Base-by-base conservation (phyloP, 2,113 vertebrate species). In the Spea bombifrons region DNA sequence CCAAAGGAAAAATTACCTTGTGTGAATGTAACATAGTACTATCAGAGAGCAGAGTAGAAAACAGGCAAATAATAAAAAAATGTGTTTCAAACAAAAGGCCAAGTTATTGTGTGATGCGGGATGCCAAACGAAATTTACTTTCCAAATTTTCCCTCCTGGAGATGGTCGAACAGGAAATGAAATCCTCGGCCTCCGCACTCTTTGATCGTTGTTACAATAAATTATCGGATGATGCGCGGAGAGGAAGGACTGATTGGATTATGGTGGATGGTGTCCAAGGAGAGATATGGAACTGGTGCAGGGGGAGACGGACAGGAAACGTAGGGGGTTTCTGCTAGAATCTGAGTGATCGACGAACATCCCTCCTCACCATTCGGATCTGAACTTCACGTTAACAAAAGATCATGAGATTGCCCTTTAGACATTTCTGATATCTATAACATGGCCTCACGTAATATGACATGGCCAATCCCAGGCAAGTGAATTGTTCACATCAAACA, bases 201-300 rank as follows among this genome's bases (percentile, higher is more conserved):
- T 77, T 77, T 77, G 75, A 77, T 70, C 53, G 63, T 70, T 63
- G 52, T 47, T 70, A 48, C 66, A 77, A 77, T 63, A 70, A 71
- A 70, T 70, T 49, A 57, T 57, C 30, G 44, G 45, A 59, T 70
- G 49, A 77, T 30, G 7, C 44, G 49, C 45, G 49, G 75, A 77
- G 63, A 67, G 43, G 65, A 46, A 70, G 66, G 75, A 76, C 15
- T 57, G 66, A 69, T 76, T 59, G 55, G 75, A 55, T 77, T 77
- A 50, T 15, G 13, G 66, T 63, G 66, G 75, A 70, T 49, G 46
- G 68, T n/a, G 53, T 61, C 75, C 75, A 77, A 77, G 55, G 55
- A 55, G 55, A 77, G 66, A 63, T 30, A 5, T 52, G 45, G 68
- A 44, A 70, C 45, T 45, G 46, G 46, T 30, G 66, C 45, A 61